These are phyloP conservation scores for Epiblema foenella DNA, from an alignment of 2,888 invertebrate species.

Conservation along the genomic window DNA sequence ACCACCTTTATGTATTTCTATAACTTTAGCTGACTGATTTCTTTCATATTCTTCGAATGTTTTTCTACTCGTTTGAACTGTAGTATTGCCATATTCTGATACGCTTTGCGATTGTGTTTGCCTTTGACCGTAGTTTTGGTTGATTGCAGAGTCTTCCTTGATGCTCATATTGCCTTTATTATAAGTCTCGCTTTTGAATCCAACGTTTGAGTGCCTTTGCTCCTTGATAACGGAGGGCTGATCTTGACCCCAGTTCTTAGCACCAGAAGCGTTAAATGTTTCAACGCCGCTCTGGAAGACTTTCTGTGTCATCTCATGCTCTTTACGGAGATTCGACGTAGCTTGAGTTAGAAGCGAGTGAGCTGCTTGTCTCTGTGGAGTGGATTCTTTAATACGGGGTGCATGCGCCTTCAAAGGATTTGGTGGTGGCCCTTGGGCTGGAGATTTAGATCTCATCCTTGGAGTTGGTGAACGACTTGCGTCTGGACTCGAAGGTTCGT, in stretches of 20 bases:
- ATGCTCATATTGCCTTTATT: constrained; percentile 68
- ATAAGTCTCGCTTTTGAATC: constrained; percentile 79
- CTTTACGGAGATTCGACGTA: constrained; percentile 68
- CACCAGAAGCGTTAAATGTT: constrained; percentile 59
- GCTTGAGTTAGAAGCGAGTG: constrained; percentile 69
- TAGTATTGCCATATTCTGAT: constrained; percentile 83
- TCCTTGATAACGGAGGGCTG: constrained; percentile 80
- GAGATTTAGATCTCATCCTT: constrained; percentile 86
- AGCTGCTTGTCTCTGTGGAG: constrained; percentile 68
- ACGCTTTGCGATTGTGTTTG: constrained; percentile 81
- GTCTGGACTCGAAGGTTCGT: constrained; percentile 86
- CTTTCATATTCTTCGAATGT: constrained; percentile 88
- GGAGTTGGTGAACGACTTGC: constrained; percentile 87
- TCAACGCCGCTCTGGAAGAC: constrained; percentile 71
- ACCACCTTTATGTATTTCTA: constrained; percentile 86
- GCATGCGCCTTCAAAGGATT: constrained; percentile 88
- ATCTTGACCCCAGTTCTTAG: constrained; percentile 65
- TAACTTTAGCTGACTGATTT: constrained; percentile 86
- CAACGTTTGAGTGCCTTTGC: constrained; percentile 78
- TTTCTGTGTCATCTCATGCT: constrained; percentile 78
- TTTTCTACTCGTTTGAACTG: constrained; percentile 86
- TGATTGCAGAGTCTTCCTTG: constrained; percentile 71
- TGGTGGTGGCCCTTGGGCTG: constrained; percentile 89
- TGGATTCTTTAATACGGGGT: constrained; percentile 85
- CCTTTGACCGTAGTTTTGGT: constrained; percentile 74